Evolutionary conservation across 2,888 invertebrate species (phyloP).

Genomic region (Plebejus melissa): DNA sequence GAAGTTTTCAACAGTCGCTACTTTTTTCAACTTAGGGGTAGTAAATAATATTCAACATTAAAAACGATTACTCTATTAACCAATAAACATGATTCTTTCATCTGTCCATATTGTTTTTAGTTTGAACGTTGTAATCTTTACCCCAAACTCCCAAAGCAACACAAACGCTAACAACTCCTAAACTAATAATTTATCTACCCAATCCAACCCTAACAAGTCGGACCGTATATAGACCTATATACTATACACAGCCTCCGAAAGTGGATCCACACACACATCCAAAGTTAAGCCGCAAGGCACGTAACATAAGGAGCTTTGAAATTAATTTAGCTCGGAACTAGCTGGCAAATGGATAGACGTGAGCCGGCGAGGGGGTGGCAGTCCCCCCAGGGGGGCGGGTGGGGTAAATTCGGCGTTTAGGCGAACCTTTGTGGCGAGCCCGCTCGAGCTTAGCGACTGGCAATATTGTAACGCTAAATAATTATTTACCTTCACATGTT

Average conservation of each 20-base stretch:
- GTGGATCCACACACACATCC: conserved; percentile 67
- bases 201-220: conserved; percentile 72
- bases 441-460: conserved; percentile 68
- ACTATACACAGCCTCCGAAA: conserved; percentile 63
- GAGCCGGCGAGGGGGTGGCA: conserved; percentile 58
- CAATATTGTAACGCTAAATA: conserved; percentile 43
- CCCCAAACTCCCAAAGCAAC: no score
- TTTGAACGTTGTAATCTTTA: background rate
- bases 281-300: conserved; percentile 76
- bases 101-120: background rate
- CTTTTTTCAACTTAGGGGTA: no score
- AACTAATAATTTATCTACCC: conserved; percentile 74
- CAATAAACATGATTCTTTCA: no score
- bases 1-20: no score
- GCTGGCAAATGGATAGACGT: conserved; percentile 80
- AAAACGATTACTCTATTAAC: no score
- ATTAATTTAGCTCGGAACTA: conserved; percentile 80
- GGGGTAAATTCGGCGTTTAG: conserved; percentile 76
- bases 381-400: conserved; percentile 44
- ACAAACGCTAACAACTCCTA: conserved; percentile 41
- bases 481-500: conserved; percentile 33
- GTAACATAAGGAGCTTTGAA: conserved; percentile 80
- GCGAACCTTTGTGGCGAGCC: conserved; percentile 70
- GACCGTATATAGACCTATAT: conserved; percentile 61
- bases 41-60: no score